Evolutionary conservation across 2,888 invertebrate genomes (phyloP).

Genomic region (Caenorhabditis japonica): DNA sequence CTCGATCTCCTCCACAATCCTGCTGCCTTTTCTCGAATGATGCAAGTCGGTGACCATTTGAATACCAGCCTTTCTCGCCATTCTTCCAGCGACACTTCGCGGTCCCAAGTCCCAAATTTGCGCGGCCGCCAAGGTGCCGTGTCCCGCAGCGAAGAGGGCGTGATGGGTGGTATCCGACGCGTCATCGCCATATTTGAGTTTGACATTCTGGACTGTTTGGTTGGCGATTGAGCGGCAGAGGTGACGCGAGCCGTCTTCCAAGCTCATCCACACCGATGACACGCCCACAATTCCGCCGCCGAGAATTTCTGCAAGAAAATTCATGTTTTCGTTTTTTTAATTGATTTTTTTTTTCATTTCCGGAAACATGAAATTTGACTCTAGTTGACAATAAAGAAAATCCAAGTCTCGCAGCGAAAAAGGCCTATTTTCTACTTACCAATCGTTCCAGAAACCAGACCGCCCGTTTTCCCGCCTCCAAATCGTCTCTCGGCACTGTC

Average conservation of each 20-base stretch:
- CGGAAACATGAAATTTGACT: too few species aligned
- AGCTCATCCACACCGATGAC: constrained; percentile 83
- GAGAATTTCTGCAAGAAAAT: constrained; percentile 56
- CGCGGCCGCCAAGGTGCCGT: constrained; percentile 83
- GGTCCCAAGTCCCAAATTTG: constrained; percentile 83
- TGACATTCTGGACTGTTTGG: constrained; percentile 85
- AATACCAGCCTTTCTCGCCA: constrained; percentile 82
- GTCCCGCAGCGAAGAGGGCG: constrained; percentile 84
- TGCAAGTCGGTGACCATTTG: constrained; percentile 69
- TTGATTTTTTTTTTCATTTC: not conserved
- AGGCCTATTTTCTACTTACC: constrained; percentile 25
- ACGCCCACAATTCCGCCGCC: constrained; percentile 78
- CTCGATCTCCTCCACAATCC: constrained; percentile 9
- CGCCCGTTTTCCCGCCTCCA: constrained; percentile 71
- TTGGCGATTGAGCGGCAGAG: constrained; percentile 82
- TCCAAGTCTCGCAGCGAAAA: too few species aligned
- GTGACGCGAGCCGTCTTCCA: constrained; percentile 84
- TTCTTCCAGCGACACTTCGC: constrained; percentile 83
- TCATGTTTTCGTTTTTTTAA: not conserved
- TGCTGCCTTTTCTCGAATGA: constrained; percentile 17
- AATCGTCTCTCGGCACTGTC: constrained; percentile 80
- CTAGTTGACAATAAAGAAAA: too few species aligned
- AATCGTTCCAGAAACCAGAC: constrained; percentile 64
- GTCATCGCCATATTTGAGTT: constrained; percentile 85
- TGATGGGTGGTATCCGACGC: constrained; percentile 83